Percentiles rank a stretch among this genome's conserved stretches.
Conservation (phyloP, 1,140 invertebrate genomes). For the Nephila pilipes region DNA sequence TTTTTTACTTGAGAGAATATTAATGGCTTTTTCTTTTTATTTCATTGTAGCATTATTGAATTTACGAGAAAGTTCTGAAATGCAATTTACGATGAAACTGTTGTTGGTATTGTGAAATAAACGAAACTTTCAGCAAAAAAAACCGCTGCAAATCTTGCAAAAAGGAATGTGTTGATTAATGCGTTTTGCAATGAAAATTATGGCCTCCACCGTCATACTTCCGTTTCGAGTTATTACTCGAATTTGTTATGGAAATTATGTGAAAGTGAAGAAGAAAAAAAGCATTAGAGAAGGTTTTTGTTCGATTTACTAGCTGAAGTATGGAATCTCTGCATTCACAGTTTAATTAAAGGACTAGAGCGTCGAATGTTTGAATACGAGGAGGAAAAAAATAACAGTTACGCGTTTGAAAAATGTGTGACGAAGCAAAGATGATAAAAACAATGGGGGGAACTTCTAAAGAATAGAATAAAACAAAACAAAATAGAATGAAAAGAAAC, state of each 20-base stretch:
- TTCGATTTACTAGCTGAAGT: not conserved
- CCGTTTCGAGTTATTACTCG: not conserved
- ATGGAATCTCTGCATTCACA: not conserved
- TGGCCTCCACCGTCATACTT: not conserved
- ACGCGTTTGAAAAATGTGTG: slow-evolving; percentile 37
- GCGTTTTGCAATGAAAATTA: not conserved
- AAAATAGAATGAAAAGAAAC: not conserved
- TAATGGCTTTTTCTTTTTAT: too few species aligned
- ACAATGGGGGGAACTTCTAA: not conserved
- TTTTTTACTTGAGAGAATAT: too few species aligned
- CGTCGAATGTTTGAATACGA: not conserved
- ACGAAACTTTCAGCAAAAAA: too few species aligned
- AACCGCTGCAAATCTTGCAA: too few species aligned
- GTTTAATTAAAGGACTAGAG: slow-evolving; percentile 30
- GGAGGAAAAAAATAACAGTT: not conserved
- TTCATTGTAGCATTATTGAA: too few species aligned
- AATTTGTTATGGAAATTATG: not conserved
- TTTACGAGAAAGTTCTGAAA: too few species aligned
- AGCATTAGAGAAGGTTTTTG: not conserved
- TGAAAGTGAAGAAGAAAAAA: not conserved
- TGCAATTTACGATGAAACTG: too few species aligned
- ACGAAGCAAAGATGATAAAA: slow-evolving; percentile 13
- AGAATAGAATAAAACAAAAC: not conserved
- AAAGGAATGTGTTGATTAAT: too few species aligned
- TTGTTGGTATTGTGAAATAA: too few species aligned